A percentile compares a stretch with the other conserved stretches of the same genome.
These are phyloP conservation scores for Pachydiplax longipennis DNA, from an alignment of 2,888 invertebrate species.

Conservation along the genomic window DNA sequence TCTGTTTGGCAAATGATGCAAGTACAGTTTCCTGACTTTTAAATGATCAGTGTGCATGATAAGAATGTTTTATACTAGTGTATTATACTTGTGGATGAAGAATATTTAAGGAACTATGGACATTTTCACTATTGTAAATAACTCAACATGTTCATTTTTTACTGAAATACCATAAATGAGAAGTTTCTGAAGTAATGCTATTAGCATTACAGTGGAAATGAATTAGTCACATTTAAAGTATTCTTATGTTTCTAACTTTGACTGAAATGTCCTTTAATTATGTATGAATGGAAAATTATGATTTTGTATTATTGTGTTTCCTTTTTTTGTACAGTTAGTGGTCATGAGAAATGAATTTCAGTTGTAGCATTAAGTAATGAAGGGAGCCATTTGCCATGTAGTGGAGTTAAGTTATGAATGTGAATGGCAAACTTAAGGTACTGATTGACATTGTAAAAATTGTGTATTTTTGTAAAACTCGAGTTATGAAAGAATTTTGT, in stretches of 20 bases:
- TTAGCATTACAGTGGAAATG: not conserved
- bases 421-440: not conserved
- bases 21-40: too few species aligned
- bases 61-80: not conserved
- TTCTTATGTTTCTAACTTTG: not conserved
- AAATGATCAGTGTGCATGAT: too few species aligned
- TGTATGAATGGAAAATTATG: not conserved
- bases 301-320: not conserved
- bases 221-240: not conserved
- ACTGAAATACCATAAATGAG: too few species aligned
- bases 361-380: too few species aligned
- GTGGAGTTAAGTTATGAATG: not conserved
- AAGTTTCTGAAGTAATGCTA: not conserved
- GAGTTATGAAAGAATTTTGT: not conserved
- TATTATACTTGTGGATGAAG: not conserved
- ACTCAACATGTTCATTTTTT: too few species aligned
- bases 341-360: not conserved
- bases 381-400: not conserved
- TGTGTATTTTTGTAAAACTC: not conserved
- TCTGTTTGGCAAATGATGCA: not conserved
- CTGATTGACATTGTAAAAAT: not conserved
- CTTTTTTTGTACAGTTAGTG: constrained; percentile 19
- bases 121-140: too few species aligned
- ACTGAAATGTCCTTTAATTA: constrained; percentile 1
- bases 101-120: not conserved